Percentiles rank a stretch among this genome's conserved stretches.
These are phyloP conservation scores for Polyodon spathula DNA, from an alignment of 2,113 vertebrate genomes.

Conservation along the genomic window DNA sequence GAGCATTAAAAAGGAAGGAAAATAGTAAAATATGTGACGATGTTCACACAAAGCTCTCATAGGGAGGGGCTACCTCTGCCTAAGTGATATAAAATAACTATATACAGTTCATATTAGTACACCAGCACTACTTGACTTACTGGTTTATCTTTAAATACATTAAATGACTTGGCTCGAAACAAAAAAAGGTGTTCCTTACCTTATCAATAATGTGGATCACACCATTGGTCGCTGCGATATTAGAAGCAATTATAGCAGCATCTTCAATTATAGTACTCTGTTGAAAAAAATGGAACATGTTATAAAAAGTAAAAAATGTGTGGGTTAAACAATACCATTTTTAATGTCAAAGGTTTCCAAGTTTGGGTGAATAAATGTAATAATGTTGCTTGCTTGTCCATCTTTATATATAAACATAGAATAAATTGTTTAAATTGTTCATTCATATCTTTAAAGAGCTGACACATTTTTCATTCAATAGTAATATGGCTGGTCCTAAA, in stretches of 20 bases:
- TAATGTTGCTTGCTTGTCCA: neutral
- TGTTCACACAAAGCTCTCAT: too few relatives aligned
- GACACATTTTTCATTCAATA: too few relatives aligned
- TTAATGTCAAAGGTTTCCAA: neutral
- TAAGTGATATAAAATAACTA: neutral
- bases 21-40: neutral
- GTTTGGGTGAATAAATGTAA: neutral
- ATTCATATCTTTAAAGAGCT: too few relatives aligned
- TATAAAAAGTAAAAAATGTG: neutral
- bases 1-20: neutral
- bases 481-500: too few relatives aligned
- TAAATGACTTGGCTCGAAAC: neutral
- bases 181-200: slow-evolving; percentile 40
- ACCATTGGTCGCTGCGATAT: slow-evolving; percentile 73
- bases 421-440: too few relatives aligned
- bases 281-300: slow-evolving; percentile 12
- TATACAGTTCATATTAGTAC: neutral
- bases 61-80: too few relatives aligned
- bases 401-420: neutral
- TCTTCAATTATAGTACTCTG: slow-evolving; percentile 65
- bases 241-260: slow-evolving; percentile 49
- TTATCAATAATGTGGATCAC: slow-evolving; percentile 77
- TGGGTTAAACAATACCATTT: too few relatives aligned
- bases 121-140: neutral
- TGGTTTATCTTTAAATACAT: neutral